Base-by-base conservation (phyloP, 2,888 invertebrate species). In the Napeogenes sylphis region DNA sequence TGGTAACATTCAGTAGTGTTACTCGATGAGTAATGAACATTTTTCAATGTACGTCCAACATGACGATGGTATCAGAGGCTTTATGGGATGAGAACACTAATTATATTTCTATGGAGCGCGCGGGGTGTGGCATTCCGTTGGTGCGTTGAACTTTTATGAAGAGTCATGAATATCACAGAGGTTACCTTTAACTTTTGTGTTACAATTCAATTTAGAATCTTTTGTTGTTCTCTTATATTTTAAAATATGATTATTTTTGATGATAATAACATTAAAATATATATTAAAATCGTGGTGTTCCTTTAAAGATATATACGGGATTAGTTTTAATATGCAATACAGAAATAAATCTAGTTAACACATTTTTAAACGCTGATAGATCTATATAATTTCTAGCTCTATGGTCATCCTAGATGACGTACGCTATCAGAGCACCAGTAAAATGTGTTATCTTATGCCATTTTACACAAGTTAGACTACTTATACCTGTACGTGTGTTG, bases 31-130 rank as follows among this genome's bases (percentile, higher is more conserved):
- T 55, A 56, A 67, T 64, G 55, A 60, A 56, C 57, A 56, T 45
- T 63, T 62, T 68, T 72, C 84, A 78, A 82, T 85, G 83, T 77
- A 80, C 70, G 73, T 67, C 73, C 72, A 73, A 75, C 71, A 72
- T 65, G 65, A 74, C 73, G 78, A 78, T 79, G 74, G 68, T 75
- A 77, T 81, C 76, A 58, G 73, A 72, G 75, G 75, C 74, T 76
- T 76, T 77, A 75, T 78, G 79, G 79, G 86, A 82, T 80, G 83
- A 82, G 84, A 83, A 79, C 81, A 82, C 88, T 88, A 89, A 90
- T 90, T 90, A 89, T 84, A 83, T 83, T 83, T 83, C 85, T 85
- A 84, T 83, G 84, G 83, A 79, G 82, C 79, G 75, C 80, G 79
- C 80, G 78, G 77, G 81, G 83, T 80, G 83, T 82, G 81, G 85